Percentiles rank a stretch among this genome's conserved stretches.
These are phyloP conservation scores for Cancer borealis DNA, from an alignment of 2,888 invertebrate species.

Conservation along the genomic window DNA sequence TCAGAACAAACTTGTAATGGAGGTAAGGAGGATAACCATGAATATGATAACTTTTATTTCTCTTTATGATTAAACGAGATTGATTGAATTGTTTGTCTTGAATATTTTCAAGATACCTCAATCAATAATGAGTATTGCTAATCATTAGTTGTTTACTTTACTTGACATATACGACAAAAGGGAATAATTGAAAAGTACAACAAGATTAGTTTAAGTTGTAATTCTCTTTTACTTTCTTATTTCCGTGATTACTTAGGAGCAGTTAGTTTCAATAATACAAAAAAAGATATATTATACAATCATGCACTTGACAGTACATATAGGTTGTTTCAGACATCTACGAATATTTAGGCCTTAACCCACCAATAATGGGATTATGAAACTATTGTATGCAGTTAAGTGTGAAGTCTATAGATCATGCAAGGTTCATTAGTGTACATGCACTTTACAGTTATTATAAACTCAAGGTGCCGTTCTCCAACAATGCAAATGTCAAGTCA, in stretches of 20 bases:
- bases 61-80: not conserved
- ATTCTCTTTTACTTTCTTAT: not conserved
- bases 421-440: not conserved
- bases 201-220: not conserved
- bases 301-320: not conserved
- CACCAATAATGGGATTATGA: not conserved
- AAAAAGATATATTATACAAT: not conserved
- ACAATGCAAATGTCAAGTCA: not conserved
- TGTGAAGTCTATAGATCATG: not conserved
- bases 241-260: not conserved
- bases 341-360: not conserved
- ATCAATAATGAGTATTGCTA: not conserved
- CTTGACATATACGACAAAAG: not conserved
- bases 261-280: not conserved
- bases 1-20: too few relatives aligned
- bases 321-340: not conserved
- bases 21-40: too few relatives aligned
- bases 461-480: not conserved
- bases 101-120: not conserved
- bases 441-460: not conserved
- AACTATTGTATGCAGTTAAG: not conserved
- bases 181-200: not conserved
- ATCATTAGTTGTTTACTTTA: not conserved
- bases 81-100: not conserved
- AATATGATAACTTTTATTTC: too few relatives aligned